phyloP scores from a whole-genome alignment of 2,888 invertebrate species.

The Rambutsinella grinnellia region DNA sequence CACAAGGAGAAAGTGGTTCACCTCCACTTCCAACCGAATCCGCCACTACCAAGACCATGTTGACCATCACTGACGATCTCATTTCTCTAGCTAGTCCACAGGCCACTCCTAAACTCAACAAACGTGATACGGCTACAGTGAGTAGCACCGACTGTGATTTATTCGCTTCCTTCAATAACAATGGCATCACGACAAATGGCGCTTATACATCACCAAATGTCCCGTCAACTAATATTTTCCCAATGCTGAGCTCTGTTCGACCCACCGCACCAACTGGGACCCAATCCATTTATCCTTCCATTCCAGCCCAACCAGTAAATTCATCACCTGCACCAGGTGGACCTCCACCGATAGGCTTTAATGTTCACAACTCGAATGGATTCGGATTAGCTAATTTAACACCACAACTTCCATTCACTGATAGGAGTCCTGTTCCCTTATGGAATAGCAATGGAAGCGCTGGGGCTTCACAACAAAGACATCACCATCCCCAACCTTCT shows the following conservation, averaged over 20 bases:
- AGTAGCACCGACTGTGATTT: conserved; percentile 23
- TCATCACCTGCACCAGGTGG: not conserved
- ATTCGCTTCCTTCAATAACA: conserved; percentile 25
- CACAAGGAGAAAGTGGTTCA: conserved; percentile 72
- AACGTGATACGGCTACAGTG: conserved; percentile 20
- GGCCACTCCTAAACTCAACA: conserved; percentile 56
- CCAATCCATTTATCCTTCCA: conserved; percentile 21
- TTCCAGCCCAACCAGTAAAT: conserved; percentile 21
- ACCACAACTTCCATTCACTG: not conserved
- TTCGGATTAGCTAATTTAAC: not conserved
- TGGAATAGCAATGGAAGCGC: not conserved
- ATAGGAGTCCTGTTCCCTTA: not conserved
- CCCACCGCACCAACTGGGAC: not conserved
- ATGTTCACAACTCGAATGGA: conserved; percentile 12
- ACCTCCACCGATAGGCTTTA: conserved; percentile 33
- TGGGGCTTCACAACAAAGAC: too few species aligned
- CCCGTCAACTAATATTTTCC: conserved; percentile 3
- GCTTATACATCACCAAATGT: not conserved
- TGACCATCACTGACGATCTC: conserved; percentile 61
- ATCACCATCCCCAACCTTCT: not conserved
- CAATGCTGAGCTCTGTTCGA: not conserved
- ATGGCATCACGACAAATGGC: not conserved
- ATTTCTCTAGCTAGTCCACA: conserved; percentile 64
- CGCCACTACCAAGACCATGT: not conserved
- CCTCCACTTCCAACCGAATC: conserved; percentile 17